Conservation (phyloP, 2,888 invertebrate species). For the Cotesia congregata region DNA sequence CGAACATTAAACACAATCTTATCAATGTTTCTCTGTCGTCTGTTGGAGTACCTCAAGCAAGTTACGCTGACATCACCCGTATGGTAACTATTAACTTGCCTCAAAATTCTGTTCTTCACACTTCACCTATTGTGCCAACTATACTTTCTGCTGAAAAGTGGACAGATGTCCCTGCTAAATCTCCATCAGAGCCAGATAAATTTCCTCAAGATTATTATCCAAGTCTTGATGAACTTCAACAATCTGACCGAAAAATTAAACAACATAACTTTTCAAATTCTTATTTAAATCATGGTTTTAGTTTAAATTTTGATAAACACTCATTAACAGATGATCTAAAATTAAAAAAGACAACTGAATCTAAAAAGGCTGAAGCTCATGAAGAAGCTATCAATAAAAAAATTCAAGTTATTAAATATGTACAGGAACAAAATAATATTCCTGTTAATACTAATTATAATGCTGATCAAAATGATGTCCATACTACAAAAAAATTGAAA, state of each 20-base stretch:
- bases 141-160: constrained; percentile 60
- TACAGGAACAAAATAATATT: constrained; percentile 60
- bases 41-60: constrained; percentile 73
- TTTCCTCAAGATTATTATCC: constrained; percentile 67
- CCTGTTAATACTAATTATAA: constrained; percentile 49
- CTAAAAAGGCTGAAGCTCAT: constrained; percentile 59
- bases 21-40: constrained; percentile 64
- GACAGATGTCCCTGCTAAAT: constrained; percentile 61
- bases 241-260: constrained; percentile 59
- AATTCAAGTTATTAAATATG: constrained; percentile 67
- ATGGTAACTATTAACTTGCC: constrained; percentile 69
- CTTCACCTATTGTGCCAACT: constrained; percentile 60
- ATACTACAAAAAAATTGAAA: constrained; percentile 36
- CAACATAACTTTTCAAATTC: constrained; percentile 63
- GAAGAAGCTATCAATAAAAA: constrained; percentile 67
- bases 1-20: constrained; percentile 68
- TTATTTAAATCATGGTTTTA: constrained; percentile 57
- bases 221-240: constrained; percentile 66
- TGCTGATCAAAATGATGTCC: constrained; percentile 47
- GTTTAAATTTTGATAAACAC: constrained; percentile 63
- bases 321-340: constrained; percentile 61
- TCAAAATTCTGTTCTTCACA: constrained; percentile 59
- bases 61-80: constrained; percentile 88
- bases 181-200: constrained; percentile 62
- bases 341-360: constrained; percentile 57